Evolutionary conservation across 37 sponge, comb jelly and placozoan genomes (phyloP).

Genomic region (Cladorhizidae sp.): DNA sequence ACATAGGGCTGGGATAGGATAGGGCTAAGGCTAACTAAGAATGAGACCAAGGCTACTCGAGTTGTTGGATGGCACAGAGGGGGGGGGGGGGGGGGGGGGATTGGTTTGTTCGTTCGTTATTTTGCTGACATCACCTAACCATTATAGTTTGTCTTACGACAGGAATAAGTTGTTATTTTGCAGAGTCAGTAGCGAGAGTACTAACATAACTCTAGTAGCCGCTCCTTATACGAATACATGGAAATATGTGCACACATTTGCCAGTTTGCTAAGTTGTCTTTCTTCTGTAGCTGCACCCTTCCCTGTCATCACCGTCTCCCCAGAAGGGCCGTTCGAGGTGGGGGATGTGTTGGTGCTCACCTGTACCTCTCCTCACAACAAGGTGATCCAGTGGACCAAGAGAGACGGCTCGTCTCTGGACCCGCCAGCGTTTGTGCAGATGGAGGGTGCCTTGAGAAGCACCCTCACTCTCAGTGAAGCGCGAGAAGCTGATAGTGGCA

Average conservation of each 20-base stretch:
- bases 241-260: too few relatives aligned
- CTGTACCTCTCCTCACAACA: not conserved
- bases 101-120: too few relatives aligned
- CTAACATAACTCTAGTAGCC: not conserved
- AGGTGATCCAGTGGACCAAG: not conserved
- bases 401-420: not conserved
- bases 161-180: too few relatives aligned
- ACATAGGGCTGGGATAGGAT: too few relatives aligned
- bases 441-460: not conserved
- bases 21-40: too few relatives aligned
- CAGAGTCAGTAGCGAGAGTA: too few relatives aligned
- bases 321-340: not conserved
- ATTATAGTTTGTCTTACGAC: too few relatives aligned
- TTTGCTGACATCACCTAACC: too few relatives aligned
- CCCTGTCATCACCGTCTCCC: not conserved
- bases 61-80: too few relatives aligned
- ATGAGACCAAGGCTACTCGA: too few relatives aligned
- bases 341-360: not conserved
- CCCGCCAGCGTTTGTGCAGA: not conserved
- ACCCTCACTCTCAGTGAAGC: not conserved
- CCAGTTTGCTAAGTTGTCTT: not conserved
- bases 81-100: too few relatives aligned
- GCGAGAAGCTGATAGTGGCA: slow-evolving; percentile 4
- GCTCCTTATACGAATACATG: too few relatives aligned
- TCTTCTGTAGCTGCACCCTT: not conserved